Conservation (phyloP, 2,888 invertebrate species). For the Crossocerus cetratus region DNA sequence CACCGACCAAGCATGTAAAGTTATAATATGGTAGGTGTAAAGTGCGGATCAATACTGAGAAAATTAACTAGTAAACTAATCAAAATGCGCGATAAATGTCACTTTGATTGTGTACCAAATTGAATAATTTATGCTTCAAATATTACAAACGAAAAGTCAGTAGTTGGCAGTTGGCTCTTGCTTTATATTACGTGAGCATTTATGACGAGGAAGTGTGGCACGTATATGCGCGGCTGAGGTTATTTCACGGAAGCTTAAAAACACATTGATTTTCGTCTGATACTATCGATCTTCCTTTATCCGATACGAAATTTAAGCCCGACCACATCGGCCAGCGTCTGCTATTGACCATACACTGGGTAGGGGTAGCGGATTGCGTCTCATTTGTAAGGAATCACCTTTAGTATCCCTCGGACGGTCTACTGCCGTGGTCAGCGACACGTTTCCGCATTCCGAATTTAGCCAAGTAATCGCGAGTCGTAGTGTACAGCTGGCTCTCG, state of each 20-base stretch:
- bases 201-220: too few relatives aligned
- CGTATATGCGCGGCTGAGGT: too few relatives aligned
- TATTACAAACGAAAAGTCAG: too few relatives aligned
- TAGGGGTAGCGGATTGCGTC: constrained; percentile 59
- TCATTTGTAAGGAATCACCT: constrained; percentile 74
- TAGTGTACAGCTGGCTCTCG: neutral
- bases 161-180: too few relatives aligned
- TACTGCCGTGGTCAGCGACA: constrained; percentile 60
- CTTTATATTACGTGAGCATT: too few relatives aligned
- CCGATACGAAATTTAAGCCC: constrained; percentile 37
- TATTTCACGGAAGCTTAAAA: neutral
- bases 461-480: constrained; percentile 1
- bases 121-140: too few relatives aligned
- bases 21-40: too few relatives aligned
- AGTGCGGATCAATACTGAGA: too few relatives aligned
- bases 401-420: constrained; percentile 68
- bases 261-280: neutral
- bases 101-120: too few relatives aligned
- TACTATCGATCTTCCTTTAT: constrained; percentile 33
- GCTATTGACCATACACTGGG: constrained; percentile 46
- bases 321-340: constrained; percentile 39
- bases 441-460: constrained; percentile 52
- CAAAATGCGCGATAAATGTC: too few relatives aligned
- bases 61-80: too few relatives aligned
- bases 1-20: too few relatives aligned